Conservation (phyloP, 2,888 invertebrate genomes). For the Drosophila nr. perissopoda region DNA sequence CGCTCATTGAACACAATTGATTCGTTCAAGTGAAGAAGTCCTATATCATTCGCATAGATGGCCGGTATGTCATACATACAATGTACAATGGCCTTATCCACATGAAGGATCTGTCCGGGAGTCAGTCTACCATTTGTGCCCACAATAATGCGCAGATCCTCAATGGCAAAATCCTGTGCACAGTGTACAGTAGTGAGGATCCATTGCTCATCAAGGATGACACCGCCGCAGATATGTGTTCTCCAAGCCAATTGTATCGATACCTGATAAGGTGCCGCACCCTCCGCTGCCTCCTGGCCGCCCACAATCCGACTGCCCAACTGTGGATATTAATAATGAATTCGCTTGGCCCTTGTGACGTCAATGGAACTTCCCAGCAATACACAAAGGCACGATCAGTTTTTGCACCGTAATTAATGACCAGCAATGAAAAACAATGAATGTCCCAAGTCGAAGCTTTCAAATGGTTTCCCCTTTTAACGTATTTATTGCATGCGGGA, state of each 20-base stretch:
- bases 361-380: constrained; percentile 64
- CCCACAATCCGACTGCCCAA: constrained; percentile 71
- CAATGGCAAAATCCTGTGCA: constrained; percentile 57
- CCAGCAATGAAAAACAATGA: constrained; percentile 55
- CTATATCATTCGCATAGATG: constrained; percentile 87
- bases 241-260: constrained; percentile 73
- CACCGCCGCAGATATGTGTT: constrained; percentile 79
- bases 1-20: constrained; percentile 86
- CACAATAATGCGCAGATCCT: constrained; percentile 62
- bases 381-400: constrained; percentile 19
- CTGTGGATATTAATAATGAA: constrained; percentile 41
- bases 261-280: constrained; percentile 80
- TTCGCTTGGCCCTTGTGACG: constrained; percentile 65
- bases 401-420: constrained; percentile 60
- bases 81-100: constrained; percentile 59
- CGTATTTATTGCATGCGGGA: constrained; percentile 34
- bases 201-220: constrained; percentile 72
- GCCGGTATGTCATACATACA: constrained; percentile 71
- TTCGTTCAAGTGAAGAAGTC: constrained; percentile 86
- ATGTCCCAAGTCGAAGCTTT: constrained; percentile 52
- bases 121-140: constrained; percentile 67
- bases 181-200: constrained; percentile 82
- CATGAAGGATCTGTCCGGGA: constrained; percentile 62
- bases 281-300: constrained; percentile 68
- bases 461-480: constrained; percentile 55